Conservation (phyloP, 2,797 vertebrate genomes). For the Eulemur albifrons region DNA sequence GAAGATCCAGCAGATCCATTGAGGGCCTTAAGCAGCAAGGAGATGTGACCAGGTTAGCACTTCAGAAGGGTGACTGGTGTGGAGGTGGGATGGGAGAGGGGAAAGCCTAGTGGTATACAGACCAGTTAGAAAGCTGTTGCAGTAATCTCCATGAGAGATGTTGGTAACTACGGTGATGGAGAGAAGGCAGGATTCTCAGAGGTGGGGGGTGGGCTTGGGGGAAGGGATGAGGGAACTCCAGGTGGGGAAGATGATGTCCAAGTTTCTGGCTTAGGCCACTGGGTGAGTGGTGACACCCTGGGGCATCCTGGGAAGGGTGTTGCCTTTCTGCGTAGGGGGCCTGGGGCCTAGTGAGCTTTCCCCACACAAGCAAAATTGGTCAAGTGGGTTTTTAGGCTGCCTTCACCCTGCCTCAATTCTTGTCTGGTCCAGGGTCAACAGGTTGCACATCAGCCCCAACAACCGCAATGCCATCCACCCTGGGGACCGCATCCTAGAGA, state of each 20-base stretch:
- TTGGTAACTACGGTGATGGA: constrained; percentile 21
- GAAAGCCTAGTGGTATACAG: not conserved
- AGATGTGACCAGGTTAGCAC: not conserved
- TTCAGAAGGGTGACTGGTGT: not conserved
- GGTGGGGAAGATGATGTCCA: not conserved
- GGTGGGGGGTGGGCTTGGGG: not conserved
- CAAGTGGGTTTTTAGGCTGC: not conserved
- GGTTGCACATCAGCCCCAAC: constrained; percentile 95
- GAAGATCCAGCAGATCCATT: not conserved
- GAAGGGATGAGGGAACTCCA: not conserved
- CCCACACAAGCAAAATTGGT: not conserved
- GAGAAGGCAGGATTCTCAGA: constrained; percentile 23
- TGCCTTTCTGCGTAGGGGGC: not conserved
- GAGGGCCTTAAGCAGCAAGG: not conserved
- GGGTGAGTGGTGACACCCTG: not conserved
- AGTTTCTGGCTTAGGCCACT: not conserved
- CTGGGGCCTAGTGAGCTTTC: not conserved
- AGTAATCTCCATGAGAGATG: not conserved
- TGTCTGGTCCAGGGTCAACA: constrained; percentile 89
- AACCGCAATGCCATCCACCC: constrained; percentile 95
- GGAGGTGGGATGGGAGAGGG: not conserved
- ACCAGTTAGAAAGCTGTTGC: not conserved
- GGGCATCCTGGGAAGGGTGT: not conserved
- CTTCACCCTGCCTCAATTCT: constrained; percentile 20
- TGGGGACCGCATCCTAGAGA: constrained; percentile 96